phyloP scores from a whole-genome alignment of 2,888 invertebrate genomes.

The Clitarchus hookeri region DNA sequence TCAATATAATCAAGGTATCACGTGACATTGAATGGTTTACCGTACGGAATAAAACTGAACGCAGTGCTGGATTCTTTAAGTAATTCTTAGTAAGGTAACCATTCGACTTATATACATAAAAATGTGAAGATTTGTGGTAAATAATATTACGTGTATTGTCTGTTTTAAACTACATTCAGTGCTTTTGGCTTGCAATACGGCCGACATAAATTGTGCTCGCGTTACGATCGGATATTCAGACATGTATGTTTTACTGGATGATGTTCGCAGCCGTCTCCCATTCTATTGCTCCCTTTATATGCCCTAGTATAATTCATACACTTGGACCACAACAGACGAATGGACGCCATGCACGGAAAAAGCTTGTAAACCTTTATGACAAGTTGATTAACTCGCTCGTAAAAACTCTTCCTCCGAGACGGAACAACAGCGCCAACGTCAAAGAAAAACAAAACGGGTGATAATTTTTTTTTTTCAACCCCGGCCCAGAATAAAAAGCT shows the following conservation, averaged over 20 bases:
- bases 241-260: background rate
- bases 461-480: background rate
- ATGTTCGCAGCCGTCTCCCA: background rate
- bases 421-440: background rate
- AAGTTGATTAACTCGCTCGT: slow-evolving; percentile 14
- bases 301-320: background rate
- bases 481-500: background rate
- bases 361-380: slow-evolving; percentile 14
- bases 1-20: too few relatives aligned
- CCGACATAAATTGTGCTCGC: background rate
- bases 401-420: background rate
- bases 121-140: too few relatives aligned
- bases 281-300: background rate
- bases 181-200: background rate
- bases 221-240: background rate
- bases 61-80: too few relatives aligned
- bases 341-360: background rate
- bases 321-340: background rate
- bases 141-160: background rate
- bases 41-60: too few relatives aligned
- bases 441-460: slow-evolving; percentile 9
- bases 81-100: too few relatives aligned
- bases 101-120: too few relatives aligned
- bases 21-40: too few relatives aligned
- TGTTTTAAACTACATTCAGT: background rate